A percentile compares a stretch with the other conserved stretches of the same genome.
Conservation (phyloP, 1,140 invertebrate genomes). For the Hypothenemus hampei region DNA sequence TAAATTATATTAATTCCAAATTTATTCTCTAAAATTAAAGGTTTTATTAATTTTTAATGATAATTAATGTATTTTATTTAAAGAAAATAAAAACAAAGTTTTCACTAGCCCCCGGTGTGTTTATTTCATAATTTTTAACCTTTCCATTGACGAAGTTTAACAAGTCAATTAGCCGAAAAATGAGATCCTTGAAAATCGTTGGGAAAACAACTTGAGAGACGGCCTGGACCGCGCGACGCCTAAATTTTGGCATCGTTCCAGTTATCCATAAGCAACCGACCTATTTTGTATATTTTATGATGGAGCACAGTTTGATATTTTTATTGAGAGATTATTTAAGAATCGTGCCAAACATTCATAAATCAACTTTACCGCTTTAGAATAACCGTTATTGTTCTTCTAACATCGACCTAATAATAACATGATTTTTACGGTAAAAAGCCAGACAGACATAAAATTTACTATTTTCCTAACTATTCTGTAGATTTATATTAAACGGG, state of each 20-base stretch:
- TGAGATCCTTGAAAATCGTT: too few species aligned
- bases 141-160: not conserved
- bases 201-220: not conserved
- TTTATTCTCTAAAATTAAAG: constrained; percentile 18
- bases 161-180: not conserved
- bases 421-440: too few species aligned
- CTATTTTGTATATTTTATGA: constrained; percentile 11
- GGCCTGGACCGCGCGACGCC: not conserved
- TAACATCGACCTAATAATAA: too few species aligned
- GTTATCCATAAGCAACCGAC: not conserved
- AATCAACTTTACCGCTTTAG: not conserved
- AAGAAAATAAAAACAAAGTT: constrained; percentile 28
- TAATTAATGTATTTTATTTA: constrained; percentile 33
- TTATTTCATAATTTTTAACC: constrained; percentile 1
- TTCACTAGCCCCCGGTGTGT: constrained; percentile 11
- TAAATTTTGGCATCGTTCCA: constrained; percentile 3
- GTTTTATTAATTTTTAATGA: constrained; percentile 26
- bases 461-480: too few species aligned
- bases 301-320: constrained; percentile 2
- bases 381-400: not conserved
- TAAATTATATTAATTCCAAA: constrained; percentile 23
- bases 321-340: constrained; percentile 8
- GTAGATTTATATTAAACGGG: too few species aligned
- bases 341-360: constrained; percentile 3
- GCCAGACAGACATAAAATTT: too few species aligned